These are phyloP conservation scores for Paragorgia papillata DNA, from an alignment of 92 coral and sea anemone genomes.

Conservation along the genomic window DNA sequence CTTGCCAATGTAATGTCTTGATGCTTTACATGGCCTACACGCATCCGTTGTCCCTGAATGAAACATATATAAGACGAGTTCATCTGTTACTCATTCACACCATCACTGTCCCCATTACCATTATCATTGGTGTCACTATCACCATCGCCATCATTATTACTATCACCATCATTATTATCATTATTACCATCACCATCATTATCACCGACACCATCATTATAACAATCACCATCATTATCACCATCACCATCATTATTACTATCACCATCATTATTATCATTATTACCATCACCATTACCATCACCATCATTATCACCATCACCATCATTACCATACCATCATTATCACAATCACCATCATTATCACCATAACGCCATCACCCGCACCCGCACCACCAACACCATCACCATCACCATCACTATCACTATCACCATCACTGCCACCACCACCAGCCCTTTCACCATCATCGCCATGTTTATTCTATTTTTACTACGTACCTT, in stretches of 20 bases:
- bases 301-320: neutral
- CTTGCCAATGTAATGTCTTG: neutral
- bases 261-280: neutral
- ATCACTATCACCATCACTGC: neutral
- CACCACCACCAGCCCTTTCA: neutral
- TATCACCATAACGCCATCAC: neutral
- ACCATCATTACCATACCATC: neutral
- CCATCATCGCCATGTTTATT: neutral
- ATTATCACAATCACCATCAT: neutral
- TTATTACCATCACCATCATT: neutral
- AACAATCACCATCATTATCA: neutral
- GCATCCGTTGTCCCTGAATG: slow-evolving; percentile 1
- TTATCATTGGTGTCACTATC: neutral
- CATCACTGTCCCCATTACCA: neutral
- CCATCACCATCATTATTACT: neutral
- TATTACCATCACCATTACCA: neutral
- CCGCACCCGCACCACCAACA: neutral
- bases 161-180: neutral
- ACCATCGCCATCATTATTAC: neutral
- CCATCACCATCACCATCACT: neutral
- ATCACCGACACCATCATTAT: neutral
- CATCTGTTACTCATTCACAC: neutral
- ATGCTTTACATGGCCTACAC: slow-evolving; percentile 16
- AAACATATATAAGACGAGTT: neutral
- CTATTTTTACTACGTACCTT: neutral